A percentile compares a stretch with the other conserved stretches of the same genome.
phyloP scores from a whole-genome alignment of 2,113 vertebrate species.

The Oryzias curvinotus region DNA sequence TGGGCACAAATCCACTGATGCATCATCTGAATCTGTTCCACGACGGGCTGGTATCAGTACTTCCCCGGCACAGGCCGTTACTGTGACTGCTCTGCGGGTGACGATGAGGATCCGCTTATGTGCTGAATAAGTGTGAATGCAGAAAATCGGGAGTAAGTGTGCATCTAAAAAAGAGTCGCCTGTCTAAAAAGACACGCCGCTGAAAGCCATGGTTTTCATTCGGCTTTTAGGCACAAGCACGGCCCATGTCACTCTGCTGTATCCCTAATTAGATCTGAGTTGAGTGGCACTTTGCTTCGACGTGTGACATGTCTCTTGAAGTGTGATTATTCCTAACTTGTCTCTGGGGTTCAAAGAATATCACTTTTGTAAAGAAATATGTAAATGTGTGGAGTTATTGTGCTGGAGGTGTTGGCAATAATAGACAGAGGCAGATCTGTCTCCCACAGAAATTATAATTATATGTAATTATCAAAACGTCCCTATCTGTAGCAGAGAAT shows the following conservation, averaged over 20 bases:
- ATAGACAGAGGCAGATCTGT: conserved; percentile 75
- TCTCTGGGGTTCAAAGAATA: conserved; percentile 66
- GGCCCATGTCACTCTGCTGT: conserved; percentile 49
- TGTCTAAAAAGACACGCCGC: conserved; percentile 27
- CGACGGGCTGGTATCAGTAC: conserved; percentile 29
- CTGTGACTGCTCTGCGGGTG: conserved; percentile 52
- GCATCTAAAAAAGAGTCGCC: conserved; percentile 35
- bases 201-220: conserved; percentile 39
- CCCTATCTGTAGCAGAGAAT: conserved; percentile 70
- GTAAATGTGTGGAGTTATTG: conserved; percentile 75
- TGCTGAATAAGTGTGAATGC: conserved; percentile 48
- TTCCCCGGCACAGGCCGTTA: conserved; percentile 46
- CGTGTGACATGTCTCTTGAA: conserved; percentile 54
- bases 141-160: conserved; percentile 54
- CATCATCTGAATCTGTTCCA: conserved; percentile 35
- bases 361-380: conserved; percentile 75
- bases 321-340: conserved; percentile 62
- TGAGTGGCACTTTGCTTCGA: conserved; percentile 49
- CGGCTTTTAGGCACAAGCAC: conserved; percentile 50
- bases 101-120: conserved; percentile 58
- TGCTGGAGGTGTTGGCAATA: conserved; percentile 74
- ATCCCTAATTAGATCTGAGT: conserved; percentile 51
- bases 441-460: conserved; percentile 78
- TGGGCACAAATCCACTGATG: conserved; percentile 35
- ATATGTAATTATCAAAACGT: conserved; percentile 75